These are phyloP conservation scores for Eulemur rufifrons DNA, from an alignment of 2,113 vertebrate species.

Conservation along the genomic window DNA sequence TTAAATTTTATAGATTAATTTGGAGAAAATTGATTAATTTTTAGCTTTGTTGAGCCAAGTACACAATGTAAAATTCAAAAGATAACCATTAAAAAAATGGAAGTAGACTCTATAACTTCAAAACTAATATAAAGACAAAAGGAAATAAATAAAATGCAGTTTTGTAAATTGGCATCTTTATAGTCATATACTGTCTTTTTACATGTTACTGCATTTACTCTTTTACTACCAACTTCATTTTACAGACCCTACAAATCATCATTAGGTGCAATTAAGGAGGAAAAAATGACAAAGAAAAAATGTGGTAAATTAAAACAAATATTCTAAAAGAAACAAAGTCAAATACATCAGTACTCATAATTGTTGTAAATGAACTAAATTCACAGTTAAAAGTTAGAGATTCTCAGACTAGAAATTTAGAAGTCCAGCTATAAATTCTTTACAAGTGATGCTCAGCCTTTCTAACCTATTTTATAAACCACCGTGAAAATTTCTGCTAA, in stretches of 20 bases:
- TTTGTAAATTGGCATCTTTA: neutral
- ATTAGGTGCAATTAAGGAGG: neutral
- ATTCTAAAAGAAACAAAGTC: neutral
- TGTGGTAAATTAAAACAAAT: neutral
- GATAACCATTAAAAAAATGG: neutral
- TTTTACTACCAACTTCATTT: neutral
- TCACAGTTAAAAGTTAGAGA: neutral
- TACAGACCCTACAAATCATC: neutral
- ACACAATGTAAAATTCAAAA: slow-evolving; percentile 29
- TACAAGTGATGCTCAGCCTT: neutral
- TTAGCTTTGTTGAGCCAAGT: neutral
- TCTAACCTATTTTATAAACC: neutral
- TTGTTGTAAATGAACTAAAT: neutral
- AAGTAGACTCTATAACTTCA: neutral
- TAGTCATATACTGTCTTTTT: neutral
- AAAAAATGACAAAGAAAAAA: neutral
- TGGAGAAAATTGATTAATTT: neutral
- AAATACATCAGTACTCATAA: neutral
- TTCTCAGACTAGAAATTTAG: neutral
- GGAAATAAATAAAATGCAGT: neutral
- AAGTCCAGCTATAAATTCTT: neutral
- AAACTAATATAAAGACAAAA: neutral
- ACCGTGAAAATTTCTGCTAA: neutral
- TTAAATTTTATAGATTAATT: slow-evolving; percentile 17
- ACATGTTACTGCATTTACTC: neutral